phyloP scores from a whole-genome alignment of 2,113 vertebrate genomes.

The Camelus bactrianus region DNA sequence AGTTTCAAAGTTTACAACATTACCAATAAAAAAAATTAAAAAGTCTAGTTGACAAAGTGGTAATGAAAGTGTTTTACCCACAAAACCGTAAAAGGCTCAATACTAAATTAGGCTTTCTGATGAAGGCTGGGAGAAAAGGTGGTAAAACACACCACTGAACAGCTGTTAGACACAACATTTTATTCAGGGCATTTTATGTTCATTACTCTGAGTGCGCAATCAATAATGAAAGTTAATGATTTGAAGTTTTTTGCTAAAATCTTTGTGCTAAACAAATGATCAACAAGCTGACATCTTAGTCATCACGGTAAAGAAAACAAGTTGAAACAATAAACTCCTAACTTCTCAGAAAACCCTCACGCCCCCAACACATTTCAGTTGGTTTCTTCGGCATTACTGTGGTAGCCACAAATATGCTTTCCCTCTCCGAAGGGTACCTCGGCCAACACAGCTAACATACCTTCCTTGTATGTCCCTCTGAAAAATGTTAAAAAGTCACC shows the following conservation, averaged over 20 bases:
- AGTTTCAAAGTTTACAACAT: conserved; percentile 85
- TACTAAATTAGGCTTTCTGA: conserved; percentile 87
- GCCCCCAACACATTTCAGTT: conserved; percentile 70
- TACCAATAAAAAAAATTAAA: conserved; percentile 85
- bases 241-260: conserved; percentile 87
- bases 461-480: conserved; percentile 58
- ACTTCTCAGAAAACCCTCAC: conserved; percentile 78
- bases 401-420: conserved; percentile 40
- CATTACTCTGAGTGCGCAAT: conserved; percentile 86
- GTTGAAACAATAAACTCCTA: conserved; percentile 80
- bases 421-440: conserved; percentile 29
- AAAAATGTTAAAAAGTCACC: conserved; percentile 61
- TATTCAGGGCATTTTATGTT: conserved; percentile 87
- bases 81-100: conserved; percentile 85
- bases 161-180: conserved; percentile 89
- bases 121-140: conserved; percentile 88
- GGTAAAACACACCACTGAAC: conserved; percentile 89
- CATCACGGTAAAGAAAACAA: conserved; percentile 82
- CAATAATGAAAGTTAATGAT: conserved; percentile 87
- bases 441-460: conserved; percentile 59
- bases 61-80: conserved; percentile 89
- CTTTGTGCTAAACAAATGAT: conserved; percentile 87
- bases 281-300: conserved; percentile 86
- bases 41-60: conserved; percentile 87
- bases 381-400: conserved; percentile 64